A percentile compares a stretch with the other conserved stretches of the same genome.
These are phyloP conservation scores for Erpornis zantholeuca DNA, from an alignment of 2,113 vertebrate species.

Conservation along the genomic window DNA sequence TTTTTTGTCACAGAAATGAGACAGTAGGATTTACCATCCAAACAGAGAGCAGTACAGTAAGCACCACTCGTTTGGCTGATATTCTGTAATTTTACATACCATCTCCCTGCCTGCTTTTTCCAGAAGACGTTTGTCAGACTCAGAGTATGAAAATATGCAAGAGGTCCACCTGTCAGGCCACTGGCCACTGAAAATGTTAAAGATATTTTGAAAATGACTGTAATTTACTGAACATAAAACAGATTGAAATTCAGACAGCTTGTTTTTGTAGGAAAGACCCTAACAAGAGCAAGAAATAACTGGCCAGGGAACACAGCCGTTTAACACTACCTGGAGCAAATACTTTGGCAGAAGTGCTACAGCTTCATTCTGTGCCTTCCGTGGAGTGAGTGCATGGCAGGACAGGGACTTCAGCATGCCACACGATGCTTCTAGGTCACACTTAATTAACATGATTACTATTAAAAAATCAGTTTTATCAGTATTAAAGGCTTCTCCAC, in stretches of 20 bases:
- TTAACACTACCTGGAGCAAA: background rate
- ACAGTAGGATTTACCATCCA: background rate
- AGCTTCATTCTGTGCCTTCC: background rate
- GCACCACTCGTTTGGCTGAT: fast-evolving
- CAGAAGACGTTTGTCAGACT: background rate
- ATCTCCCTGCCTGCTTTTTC: background rate
- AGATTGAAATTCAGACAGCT: background rate
- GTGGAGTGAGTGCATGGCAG: fast-evolving
- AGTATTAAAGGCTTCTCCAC: background rate
- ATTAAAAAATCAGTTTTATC: background rate
- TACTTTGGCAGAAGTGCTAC: background rate
- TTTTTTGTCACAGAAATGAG: background rate
- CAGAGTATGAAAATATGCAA: background rate
- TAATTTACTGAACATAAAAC: background rate
- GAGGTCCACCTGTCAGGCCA: background rate
- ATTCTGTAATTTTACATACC: background rate
- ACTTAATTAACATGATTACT: background rate
- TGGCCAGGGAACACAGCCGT: background rate
- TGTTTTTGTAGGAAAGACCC: background rate
- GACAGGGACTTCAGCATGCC: fast-evolving
- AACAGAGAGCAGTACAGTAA: background rate
- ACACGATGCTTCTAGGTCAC: background rate
- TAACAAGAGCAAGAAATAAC: background rate
- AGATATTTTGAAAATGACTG: background rate
- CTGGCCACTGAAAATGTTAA: background rate